Base-by-base conservation (phyloP, 2,113 vertebrate species). In the Chlamydotis undulata region DNA sequence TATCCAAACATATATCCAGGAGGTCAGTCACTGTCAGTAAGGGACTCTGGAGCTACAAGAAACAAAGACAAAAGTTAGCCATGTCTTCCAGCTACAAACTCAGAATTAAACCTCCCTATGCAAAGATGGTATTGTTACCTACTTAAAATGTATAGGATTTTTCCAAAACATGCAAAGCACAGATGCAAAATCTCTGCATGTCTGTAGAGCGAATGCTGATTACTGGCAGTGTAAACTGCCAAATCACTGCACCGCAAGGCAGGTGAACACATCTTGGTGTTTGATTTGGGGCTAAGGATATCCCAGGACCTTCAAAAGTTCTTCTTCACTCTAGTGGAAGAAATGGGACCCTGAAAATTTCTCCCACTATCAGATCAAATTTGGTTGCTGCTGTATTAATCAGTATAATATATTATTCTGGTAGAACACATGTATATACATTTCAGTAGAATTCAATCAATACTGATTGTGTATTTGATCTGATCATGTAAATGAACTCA, bases 1-100 rank as follows among this genome's bases (percentile, higher is more conserved):
- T 95, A 94, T 98, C 98, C 89, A 98, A 59, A 89, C 97, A 98
- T 70, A 98, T 92, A 49, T 98, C 97, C 84, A 98, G 64, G 25
- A 98, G 98, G 65, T 98, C 98, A 71, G 57, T 78, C 75, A 96
- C 11, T 65, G 71, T 96, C 60, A 98, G 96, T 45, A 98, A 84
- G 80, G 97, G 89, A 29, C 55, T 93, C 31, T 95, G 96, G 64
- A 93, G 78, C 98, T 98, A 47, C 28, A 95, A 96, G 87, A 96
- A 93, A 95, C 12, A 77, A 80, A 97, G n/a, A 22, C 35, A 87
- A 31, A 63, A 52, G 47, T 92, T 68, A 95, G 26, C 7, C 25
- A 7, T 25, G 6, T 61, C 56, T 89, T 89, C 26, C 29, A 75
- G 29, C 7, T 87, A 78, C 22, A 50, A 56, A 7, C 26, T 63